Evolutionary conservation across 2,113 vertebrate species (phyloP).

Genomic region (Xiphorhynchus elegans): DNA sequence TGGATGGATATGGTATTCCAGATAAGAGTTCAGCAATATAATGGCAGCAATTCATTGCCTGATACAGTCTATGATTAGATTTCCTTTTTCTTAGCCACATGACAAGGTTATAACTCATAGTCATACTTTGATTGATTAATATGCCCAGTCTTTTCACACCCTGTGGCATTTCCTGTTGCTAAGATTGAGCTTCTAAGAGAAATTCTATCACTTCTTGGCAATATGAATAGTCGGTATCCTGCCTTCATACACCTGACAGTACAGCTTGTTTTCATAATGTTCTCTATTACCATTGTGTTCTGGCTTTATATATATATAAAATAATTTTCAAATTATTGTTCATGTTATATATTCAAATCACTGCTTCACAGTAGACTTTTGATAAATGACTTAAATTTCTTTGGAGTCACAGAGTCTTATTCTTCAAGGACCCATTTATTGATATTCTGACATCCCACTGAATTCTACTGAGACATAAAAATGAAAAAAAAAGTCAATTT

Average conservation of each 20-base stretch:
- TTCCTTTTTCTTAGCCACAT: not conserved
- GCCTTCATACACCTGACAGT: not conserved
- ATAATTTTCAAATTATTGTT: not conserved
- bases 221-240: not conserved
- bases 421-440: not conserved
- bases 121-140: conserved; percentile 15
- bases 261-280: not conserved
- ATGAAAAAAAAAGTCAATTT: not conserved
- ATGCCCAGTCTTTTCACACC: not conserved
- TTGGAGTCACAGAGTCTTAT: not conserved
- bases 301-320: not conserved
- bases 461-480: not conserved
- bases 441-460: not conserved
- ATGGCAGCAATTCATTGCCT: not conserved
- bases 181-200: not conserved
- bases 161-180: not conserved
- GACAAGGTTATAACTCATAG: conserved; percentile 11
- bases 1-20: not conserved
- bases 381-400: not conserved
- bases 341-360: not conserved
- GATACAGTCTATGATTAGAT: not conserved
- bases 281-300: not conserved
- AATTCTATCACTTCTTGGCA: not conserved
- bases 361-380: not conserved
- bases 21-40: not conserved